Percentiles rank a stretch among this genome's conserved stretches.
Evolutionary conservation across 2,113 vertebrate genomes (phyloP).

Genomic region (Saccopteryx leptura): DNA sequence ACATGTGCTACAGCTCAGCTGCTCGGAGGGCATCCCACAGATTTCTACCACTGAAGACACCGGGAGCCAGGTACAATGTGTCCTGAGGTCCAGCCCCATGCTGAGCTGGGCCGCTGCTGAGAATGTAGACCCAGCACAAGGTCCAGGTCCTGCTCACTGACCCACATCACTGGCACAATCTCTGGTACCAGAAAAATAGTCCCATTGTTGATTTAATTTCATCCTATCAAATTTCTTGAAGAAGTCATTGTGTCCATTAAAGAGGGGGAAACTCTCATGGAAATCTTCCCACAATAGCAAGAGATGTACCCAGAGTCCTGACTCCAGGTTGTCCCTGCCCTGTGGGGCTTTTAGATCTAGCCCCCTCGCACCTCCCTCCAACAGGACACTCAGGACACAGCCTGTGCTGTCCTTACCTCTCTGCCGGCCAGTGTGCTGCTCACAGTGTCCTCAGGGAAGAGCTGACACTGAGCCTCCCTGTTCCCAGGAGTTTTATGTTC

Average conservation of each 20-base stretch:
- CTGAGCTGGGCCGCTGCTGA: not conserved
- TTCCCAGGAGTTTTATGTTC: slow-evolving; percentile 58
- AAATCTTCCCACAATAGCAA: not conserved
- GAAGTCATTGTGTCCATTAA: not conserved
- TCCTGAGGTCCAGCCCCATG: not conserved
- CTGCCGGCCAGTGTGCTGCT: not conserved
- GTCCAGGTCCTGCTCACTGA: too few relatives aligned
- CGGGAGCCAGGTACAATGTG: slow-evolving; percentile 86
- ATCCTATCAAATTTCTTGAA: not conserved
- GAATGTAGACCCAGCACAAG: accelerated
- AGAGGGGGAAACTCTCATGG: not conserved
- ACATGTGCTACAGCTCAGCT: slow-evolving; percentile 86
- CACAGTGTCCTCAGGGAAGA: not conserved
- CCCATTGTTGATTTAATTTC: not conserved
- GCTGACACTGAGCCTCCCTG: not conserved
- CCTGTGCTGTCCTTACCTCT: not conserved
- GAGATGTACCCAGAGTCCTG: too few relatives aligned
- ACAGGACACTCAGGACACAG: not conserved
- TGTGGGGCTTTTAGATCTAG: not conserved
- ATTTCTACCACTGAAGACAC: slow-evolving; percentile 75
- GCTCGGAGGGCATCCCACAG: slow-evolving; percentile 55
- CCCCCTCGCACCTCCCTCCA: accelerated
- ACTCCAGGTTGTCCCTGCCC: not conserved
- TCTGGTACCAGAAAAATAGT: not conserved
- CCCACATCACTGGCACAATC: not conserved